These are phyloP conservation scores for Nomada hirtipes DNA, from an alignment of 2,888 invertebrate genomes.

Conservation along the genomic window DNA sequence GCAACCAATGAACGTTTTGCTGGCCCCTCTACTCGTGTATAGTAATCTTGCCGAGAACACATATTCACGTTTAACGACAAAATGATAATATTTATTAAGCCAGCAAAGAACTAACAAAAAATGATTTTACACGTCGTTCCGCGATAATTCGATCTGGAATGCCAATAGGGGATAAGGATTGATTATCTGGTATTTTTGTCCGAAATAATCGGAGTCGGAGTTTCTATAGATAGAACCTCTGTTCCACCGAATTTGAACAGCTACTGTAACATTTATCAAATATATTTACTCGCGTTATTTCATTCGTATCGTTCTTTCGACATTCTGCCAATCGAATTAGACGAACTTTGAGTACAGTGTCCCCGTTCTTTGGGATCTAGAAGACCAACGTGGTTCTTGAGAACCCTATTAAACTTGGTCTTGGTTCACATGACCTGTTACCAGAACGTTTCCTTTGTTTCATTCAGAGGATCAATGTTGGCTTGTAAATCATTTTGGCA, in stretches of 20 bases:
- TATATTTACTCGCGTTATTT: not conserved
- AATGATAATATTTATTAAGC: conserved; percentile 15
- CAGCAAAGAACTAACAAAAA: not conserved
- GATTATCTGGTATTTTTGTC: not conserved
- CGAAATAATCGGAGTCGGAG: too few species aligned
- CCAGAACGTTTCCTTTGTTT: not conserved
- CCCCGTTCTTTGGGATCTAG: not conserved
- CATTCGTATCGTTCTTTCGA: not conserved
- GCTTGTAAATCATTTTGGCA: conserved; percentile 6
- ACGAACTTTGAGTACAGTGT: not conserved
- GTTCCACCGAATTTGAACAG: not conserved
- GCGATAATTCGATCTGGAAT: not conserved
- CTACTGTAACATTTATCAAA: not conserved
- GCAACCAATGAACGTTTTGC: conserved; percentile 54
- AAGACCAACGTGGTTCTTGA: not conserved
- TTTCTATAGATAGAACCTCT: not conserved
- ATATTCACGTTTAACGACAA: conserved; percentile 37
- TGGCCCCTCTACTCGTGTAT: conserved; percentile 52
- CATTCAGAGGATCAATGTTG: not conserved
- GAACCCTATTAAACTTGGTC: not conserved
- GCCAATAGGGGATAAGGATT: not conserved
- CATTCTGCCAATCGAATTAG: not conserved
- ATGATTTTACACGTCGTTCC: not conserved
- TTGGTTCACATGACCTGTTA: not conserved
- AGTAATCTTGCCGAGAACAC: conserved; percentile 31